Evolutionary conservation across 1,140 invertebrate species (phyloP).

Genomic region (Doryteuthis pealeii): DNA sequence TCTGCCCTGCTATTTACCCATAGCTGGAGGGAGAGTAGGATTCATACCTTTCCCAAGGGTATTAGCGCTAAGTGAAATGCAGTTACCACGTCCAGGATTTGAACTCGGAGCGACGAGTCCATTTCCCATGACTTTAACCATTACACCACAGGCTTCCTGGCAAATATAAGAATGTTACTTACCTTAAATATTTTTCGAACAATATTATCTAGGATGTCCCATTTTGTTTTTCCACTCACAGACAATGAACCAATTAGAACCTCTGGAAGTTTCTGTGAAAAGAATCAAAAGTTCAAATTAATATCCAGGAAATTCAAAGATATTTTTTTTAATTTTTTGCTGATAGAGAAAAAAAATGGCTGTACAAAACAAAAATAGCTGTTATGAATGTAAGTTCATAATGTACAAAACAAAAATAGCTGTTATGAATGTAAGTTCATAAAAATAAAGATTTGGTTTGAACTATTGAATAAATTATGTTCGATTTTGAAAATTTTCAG

Average conservation of each 20-base stretch:
- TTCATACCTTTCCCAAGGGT: too few relatives aligned
- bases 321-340: neutral
- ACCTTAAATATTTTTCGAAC: slow-evolving; percentile 88
- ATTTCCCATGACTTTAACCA: too few relatives aligned
- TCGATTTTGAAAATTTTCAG: too few relatives aligned
- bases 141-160: too few relatives aligned
- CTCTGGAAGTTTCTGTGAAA: slow-evolving; percentile 59
- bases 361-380: neutral
- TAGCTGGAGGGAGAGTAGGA: too few relatives aligned
- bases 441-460: too few relatives aligned
- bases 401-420: neutral
- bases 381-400: neutral
- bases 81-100: too few relatives aligned
- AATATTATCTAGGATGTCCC: slow-evolving; percentile 90
- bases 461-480: too few relatives aligned
- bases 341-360: neutral
- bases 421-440: neutral
- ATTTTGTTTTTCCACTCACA: slow-evolving; percentile 89
- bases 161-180: too few relatives aligned
- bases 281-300: slow-evolving; percentile 15
- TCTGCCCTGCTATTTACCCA: too few relatives aligned
- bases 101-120: too few relatives aligned
- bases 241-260: slow-evolving; percentile 82
- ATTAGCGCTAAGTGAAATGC: too few relatives aligned
- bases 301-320: neutral